Evolutionary conservation across 2,888 invertebrate species (phyloP).

Genomic region (Ariolimax columbianus): DNA sequence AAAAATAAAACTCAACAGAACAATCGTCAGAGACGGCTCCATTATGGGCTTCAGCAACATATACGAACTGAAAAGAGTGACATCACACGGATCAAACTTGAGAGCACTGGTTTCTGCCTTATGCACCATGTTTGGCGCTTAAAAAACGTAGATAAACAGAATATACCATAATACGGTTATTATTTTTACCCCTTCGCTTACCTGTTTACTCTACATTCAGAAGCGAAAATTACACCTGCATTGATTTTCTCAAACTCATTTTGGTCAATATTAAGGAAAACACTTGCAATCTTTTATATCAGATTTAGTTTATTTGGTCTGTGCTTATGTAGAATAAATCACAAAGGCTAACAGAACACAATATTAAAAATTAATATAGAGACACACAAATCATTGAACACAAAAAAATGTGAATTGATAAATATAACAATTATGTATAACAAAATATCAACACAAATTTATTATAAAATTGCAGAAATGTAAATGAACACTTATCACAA

Average conservation of each 20-base stretch:
- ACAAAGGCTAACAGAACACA: background rate
- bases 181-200: too few relatives aligned
- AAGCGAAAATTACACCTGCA: too few relatives aligned
- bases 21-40: too few relatives aligned
- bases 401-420: background rate
- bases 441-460: background rate
- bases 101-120: too few relatives aligned
- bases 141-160: too few relatives aligned
- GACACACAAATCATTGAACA: background rate
- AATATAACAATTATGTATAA: background rate
- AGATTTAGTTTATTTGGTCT: background rate
- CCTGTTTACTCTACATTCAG: too few relatives aligned
- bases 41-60: too few relatives aligned
- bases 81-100: too few relatives aligned
- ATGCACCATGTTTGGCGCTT: too few relatives aligned
- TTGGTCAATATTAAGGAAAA: background rate
- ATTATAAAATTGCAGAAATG: background rate
- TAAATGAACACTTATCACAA: background rate
- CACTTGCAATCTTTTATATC: background rate
- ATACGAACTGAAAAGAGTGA: too few relatives aligned
- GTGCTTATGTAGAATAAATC: background rate
- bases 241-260: background rate
- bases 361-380: background rate
- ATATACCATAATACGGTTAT: too few relatives aligned
- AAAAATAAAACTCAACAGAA: too few relatives aligned